phyloP scores from a whole-genome alignment of 2,888 invertebrate species.

The Teinopalpus imperialis region DNA sequence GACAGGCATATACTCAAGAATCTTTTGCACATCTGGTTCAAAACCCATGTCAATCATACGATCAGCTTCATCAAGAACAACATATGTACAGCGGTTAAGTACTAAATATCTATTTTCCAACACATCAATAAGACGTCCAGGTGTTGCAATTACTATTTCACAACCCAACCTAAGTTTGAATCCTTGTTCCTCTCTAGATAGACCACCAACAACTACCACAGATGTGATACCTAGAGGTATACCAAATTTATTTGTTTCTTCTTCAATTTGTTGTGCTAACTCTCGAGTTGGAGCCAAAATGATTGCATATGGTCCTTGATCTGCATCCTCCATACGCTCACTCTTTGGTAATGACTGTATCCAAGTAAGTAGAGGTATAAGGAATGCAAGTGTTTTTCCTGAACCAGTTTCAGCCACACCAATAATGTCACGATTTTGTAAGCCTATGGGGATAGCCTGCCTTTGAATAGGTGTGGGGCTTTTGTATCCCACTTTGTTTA shows the following conservation, averaged over 20 bases:
- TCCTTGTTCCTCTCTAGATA: slow-evolving; percentile 99
- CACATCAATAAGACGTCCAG: slow-evolving; percentile 99
- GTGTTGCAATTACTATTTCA: slow-evolving; percentile 99
- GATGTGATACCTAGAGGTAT: slow-evolving; percentile 95
- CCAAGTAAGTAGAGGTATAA: slow-evolving; percentile 98
- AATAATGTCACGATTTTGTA: slow-evolving; percentile 97
- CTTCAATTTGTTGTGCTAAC: slow-evolving; percentile 99
- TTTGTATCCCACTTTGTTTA: slow-evolving; percentile 96
- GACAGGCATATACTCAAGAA: slow-evolving; percentile 98
- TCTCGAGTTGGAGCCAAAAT: slow-evolving; percentile 99
- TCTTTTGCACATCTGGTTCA: slow-evolving; percentile 98
- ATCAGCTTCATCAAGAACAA: slow-evolving; percentile 97
- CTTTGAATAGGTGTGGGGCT: slow-evolving; percentile 99
- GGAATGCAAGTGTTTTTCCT: slow-evolving; percentile 99
- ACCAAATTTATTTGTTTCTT: slow-evolving; percentile 99
- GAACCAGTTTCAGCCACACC: slow-evolving; percentile 99
- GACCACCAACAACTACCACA: slow-evolving; percentile 98
- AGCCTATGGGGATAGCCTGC: slow-evolving; percentile 99
- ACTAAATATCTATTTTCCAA: slow-evolving; percentile 98
- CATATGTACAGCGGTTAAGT: slow-evolving; percentile 98
- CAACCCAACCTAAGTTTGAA: slow-evolving; percentile 97
- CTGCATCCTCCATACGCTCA: slow-evolving; percentile 93
- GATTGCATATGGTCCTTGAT: slow-evolving; percentile 99
- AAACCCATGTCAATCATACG: slow-evolving; percentile 99
- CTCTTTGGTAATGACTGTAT: slow-evolving; percentile 98